Percentiles rank a stretch among this genome's conserved stretches.
Evolutionary conservation across 2,888 invertebrate genomes (phyloP).

Genomic region (Drosophila sordidapex): DNA sequence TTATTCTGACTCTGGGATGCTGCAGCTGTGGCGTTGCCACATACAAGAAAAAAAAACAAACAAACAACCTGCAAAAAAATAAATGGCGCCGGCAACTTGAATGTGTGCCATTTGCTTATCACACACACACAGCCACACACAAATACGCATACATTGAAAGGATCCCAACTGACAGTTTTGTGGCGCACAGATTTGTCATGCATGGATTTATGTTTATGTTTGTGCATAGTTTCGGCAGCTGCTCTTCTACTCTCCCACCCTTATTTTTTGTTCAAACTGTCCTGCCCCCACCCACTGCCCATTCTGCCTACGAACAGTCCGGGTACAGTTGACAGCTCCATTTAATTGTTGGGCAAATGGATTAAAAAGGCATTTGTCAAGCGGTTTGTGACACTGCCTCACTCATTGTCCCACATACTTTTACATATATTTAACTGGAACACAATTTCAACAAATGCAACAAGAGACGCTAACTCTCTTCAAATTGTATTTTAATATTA

Average conservation of each 20-base stretch:
- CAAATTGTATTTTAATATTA: neutral
- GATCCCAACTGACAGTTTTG: conserved; percentile 67
- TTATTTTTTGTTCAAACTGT: conserved; percentile 1
- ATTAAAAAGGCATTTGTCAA: conserved; percentile 77
- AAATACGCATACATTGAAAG: conserved; percentile 9
- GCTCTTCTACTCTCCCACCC: conserved; percentile 20
- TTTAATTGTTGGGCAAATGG: conserved; percentile 72
- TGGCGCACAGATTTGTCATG: conserved; percentile 75
- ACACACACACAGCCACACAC: conserved; percentile 24
- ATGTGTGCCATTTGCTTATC: conserved; percentile 78
- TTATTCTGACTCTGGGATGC: conserved; percentile 54
- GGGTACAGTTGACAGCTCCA: conserved; percentile 57
- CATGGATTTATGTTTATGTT: conserved; percentile 76
- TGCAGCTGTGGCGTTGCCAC: conserved; percentile 60
- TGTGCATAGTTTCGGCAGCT: conserved; percentile 53
- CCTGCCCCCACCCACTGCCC: neutral
- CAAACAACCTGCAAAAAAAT: conserved; percentile 2
- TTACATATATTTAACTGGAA: conserved; percentile 49
- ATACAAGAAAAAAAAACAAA: conserved; percentile 25
- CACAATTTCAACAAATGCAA: conserved; percentile 34
- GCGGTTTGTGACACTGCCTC: conserved; percentile 39
- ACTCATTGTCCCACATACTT: conserved; percentile 28
- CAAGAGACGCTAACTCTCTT: conserved; percentile 4
- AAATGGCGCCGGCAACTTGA: conserved; percentile 61
- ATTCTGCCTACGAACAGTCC: neutral